phyloP scores from a whole-genome alignment of 1,140 invertebrate genomes.

The Ceratoteleas bidentatus region DNA sequence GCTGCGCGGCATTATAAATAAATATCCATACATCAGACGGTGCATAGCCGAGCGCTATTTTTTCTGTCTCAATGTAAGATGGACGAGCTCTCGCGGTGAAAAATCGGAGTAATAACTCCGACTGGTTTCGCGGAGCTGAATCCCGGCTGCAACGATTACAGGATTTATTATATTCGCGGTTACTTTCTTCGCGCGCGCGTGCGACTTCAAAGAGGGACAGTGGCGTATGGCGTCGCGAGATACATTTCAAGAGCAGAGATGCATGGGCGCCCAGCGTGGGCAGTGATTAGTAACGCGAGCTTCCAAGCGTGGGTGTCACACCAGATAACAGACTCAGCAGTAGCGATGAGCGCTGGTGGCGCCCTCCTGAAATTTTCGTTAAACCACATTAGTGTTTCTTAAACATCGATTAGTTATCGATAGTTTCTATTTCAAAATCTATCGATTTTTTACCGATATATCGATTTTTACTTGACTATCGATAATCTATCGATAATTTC shows the following conservation, averaged over 20 bases:
- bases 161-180: slow-evolving; percentile 54
- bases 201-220: slow-evolving; percentile 50
- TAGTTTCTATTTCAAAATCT: too few species aligned
- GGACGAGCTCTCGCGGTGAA: slow-evolving; percentile 17
- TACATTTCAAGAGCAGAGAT: slow-evolving; percentile 44
- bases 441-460: too few species aligned
- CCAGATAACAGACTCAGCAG: slow-evolving; percentile 36
- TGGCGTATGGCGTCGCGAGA: slow-evolving; percentile 29
- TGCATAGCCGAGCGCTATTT: slow-evolving; percentile 21
- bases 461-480: too few species aligned
- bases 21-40: slow-evolving; percentile 38
- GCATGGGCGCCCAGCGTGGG: slow-evolving; percentile 35
- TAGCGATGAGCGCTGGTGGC: not conserved
- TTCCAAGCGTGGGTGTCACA: slow-evolving; percentile 46
- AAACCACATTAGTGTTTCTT: too few species aligned
- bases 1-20: slow-evolving; percentile 30
- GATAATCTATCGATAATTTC: too few species aligned
- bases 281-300: slow-evolving; percentile 60
- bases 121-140: slow-evolving; percentile 33
- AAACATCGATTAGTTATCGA: too few species aligned
- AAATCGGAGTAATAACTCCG: slow-evolving; percentile 48
- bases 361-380: not conserved
- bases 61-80: slow-evolving; percentile 42
- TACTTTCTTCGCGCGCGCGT: slow-evolving; percentile 52
- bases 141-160: slow-evolving; percentile 41